Evolutionary conservation across 92 coral and sea anemone species (phyloP).

Genomic region (Pocillopora grandis): DNA sequence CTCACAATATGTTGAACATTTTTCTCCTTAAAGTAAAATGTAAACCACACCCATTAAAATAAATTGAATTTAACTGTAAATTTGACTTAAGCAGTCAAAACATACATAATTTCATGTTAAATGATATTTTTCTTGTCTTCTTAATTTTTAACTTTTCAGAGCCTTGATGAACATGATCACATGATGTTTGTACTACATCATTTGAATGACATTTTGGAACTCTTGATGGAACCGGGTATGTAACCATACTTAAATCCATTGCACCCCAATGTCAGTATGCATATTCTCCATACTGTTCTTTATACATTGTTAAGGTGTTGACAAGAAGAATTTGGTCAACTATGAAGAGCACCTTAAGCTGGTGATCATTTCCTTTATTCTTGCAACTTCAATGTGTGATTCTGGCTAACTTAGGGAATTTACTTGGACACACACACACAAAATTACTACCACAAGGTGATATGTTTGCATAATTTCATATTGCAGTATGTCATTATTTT

Average conservation of each 20-base stretch:
- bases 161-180: slow-evolving; percentile 97
- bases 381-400: too few species aligned
- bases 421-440: too few species aligned
- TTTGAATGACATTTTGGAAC: slow-evolving; percentile 90
- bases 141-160: slow-evolving; percentile 46
- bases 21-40: too few species aligned
- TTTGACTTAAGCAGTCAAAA: too few species aligned
- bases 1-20: too few species aligned
- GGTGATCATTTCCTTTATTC: too few species aligned
- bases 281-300: neutral
- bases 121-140: neutral
- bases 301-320: neutral
- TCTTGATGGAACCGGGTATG: slow-evolving; percentile 93
- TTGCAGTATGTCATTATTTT: neutral
- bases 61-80: too few species aligned
- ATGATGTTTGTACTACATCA: slow-evolving; percentile 98
- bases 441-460: too few species aligned
- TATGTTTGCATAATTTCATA: neutral
- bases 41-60: too few species aligned
- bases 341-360: too few species aligned
- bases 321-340: too few species aligned
- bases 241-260: neutral
- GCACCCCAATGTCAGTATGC: neutral
- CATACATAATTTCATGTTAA: neutral
- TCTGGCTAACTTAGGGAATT: neutral